Conservation (phyloP, 2,888 invertebrate species). For the Meliscaeva auricollis region DNA sequence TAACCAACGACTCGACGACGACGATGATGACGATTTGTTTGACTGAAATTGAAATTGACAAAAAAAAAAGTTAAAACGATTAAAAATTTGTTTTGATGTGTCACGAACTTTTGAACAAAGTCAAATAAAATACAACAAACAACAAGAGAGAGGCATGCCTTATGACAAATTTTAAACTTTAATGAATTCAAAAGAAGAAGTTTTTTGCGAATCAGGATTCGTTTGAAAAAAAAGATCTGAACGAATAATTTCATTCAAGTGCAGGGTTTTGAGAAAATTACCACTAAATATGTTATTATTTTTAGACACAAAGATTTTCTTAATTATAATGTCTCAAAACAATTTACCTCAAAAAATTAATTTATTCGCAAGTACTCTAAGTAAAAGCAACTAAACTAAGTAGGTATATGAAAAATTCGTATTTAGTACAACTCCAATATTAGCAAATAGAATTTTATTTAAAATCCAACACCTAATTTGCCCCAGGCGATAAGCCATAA, state of each 20-base stretch:
- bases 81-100: conserved; percentile 34
- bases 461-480: conserved; percentile 29
- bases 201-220: neutral
- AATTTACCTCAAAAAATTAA: no score
- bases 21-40: neutral
- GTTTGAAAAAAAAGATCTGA: neutral
- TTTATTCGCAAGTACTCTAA: no score
- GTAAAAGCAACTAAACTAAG: no score
- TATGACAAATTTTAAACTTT: neutral
- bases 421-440: neutral
- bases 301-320: no score
- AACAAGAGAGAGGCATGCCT: neutral
- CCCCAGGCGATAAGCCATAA: neutral
- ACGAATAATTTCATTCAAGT: no score
- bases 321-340: no score
- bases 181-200: neutral
- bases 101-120: conserved; percentile 22
- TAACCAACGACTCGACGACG: no score
- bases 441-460: conserved; percentile 22
- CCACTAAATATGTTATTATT: no score
- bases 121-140: conserved; percentile 6
- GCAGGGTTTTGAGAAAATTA: no score
- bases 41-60: neutral
- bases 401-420: no score
- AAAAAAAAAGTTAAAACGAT: conserved; percentile 12